Conservation (phyloP, 2,888 invertebrate species). For the Cylloceria caligata region DNA sequence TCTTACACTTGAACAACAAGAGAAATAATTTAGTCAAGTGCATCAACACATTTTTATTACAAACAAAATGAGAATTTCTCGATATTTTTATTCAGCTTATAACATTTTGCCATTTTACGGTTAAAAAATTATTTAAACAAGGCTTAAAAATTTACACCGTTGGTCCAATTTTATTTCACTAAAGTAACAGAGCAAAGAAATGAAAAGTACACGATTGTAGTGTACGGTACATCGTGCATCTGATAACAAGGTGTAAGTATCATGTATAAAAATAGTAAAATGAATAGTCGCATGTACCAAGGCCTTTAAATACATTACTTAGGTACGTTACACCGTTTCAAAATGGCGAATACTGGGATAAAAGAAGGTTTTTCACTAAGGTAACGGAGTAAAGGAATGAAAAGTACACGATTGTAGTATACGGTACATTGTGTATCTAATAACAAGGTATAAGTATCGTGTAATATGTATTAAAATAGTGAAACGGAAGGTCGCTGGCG, state of each 20-base stretch:
- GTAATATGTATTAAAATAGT: conserved; percentile 10
- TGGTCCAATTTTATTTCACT: conserved; percentile 5
- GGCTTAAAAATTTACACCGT: background rate
- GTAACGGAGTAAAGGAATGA: background rate
- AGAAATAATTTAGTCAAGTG: no score
- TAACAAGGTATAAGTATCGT: conserved; percentile 32
- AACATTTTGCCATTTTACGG: no score
- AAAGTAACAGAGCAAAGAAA: no score
- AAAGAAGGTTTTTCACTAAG: no score
- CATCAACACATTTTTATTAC: no score
- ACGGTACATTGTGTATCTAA: conserved; percentile 13
- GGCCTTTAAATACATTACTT: conserved; percentile 36
- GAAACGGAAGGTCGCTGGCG: conserved; percentile 22
- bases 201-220: no score
- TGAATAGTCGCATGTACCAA: conserved; percentile 21
- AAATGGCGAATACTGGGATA: no score
- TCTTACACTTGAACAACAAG: no score
- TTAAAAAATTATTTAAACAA: background rate
- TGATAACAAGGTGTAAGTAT: conserved; percentile 35
- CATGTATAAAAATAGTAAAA: conserved; percentile 11
- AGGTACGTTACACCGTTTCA: conserved; percentile 55
- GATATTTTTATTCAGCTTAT: no score
- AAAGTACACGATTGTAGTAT: background rate
- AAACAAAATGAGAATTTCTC: no score
- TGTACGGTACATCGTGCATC: background rate